These are phyloP conservation scores for Micoletzkya japonica DNA, from an alignment of 2,888 invertebrate genomes.

Conservation along the genomic window DNA sequence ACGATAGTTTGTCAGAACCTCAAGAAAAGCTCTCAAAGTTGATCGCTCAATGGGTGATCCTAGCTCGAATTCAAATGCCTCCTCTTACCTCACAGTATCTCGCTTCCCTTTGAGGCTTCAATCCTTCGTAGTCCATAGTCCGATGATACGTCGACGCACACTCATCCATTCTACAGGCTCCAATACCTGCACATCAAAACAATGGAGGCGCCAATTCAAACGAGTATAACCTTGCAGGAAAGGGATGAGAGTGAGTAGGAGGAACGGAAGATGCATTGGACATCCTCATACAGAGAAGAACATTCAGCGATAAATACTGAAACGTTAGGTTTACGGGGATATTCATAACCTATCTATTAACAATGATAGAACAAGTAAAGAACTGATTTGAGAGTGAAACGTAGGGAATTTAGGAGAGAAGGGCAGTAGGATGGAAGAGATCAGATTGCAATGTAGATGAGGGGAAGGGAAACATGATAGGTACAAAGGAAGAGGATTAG, in stretches of 20 bases:
- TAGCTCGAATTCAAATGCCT: neutral
- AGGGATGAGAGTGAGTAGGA: neutral
- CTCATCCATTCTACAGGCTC: slow-evolving; percentile 5
- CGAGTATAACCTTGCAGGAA: neutral
- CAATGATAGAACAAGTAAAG: too few species aligned
- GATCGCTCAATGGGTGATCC: too few species aligned
- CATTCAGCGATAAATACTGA: too few species aligned
- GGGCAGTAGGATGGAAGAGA: neutral
- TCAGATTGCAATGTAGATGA: neutral
- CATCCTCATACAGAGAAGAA: too few species aligned
- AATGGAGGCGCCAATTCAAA: neutral
- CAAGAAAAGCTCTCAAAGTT: neutral
- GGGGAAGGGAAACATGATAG: neutral
- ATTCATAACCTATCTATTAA: too few species aligned
- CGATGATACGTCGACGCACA: slow-evolving; percentile 3
- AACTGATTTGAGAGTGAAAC: too few species aligned
- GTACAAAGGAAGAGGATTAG: neutral
- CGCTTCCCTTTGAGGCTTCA: neutral
- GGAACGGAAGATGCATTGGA: neutral
- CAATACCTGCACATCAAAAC: neutral
- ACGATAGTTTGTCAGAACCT: neutral
- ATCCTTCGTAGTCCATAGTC: slow-evolving; percentile 28
- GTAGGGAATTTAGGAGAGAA: too few species aligned
- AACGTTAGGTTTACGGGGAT: too few species aligned
- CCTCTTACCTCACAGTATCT: slow-evolving; percentile 20